Evolutionary conservation across 2,113 vertebrate genomes (phyloP), one percentile per base, ranked within the genome.

Genomic region (Sardina pilchardus): DNA sequence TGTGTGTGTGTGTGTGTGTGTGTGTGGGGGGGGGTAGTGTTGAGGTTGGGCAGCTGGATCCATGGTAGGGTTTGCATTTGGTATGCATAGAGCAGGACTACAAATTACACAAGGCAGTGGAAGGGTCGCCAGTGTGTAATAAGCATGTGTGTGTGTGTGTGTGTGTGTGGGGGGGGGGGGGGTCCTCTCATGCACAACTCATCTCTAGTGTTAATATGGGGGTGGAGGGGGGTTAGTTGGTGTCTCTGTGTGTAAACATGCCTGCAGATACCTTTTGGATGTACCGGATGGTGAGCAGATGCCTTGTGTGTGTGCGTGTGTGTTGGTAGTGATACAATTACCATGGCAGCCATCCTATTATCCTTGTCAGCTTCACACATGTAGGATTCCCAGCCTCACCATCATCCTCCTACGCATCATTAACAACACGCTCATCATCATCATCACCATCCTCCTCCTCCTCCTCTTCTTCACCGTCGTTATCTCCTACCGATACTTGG

Each of bases 81-180:
- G 34, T 84, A 81, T 86, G 84, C 78, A 86, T 88, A 42, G 84
- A 39, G 47, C 17, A 21, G 50, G 82, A 24, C 30, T 39, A 48
- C 16, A 63, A 81, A 82, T 26, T 30, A 81, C 59, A 48, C 24
- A 24, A 81, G 47, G 42, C 56, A 36, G 85, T 85, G 81, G 53
- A 2, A n/a, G n/a, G 39, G 53, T 45, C 67, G 12, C 9, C 44
- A 17, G 50, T n/a, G 30, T 9, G 7, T 43, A 83, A 78, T 16
- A 83, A 48, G 24, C 1, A 83, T 17, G 36, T 16, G 10, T 4
- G n/a, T n/a, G n/a, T n/a, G n/a, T n/a, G n/a, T n/a, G n/a, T n/a
- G n/a, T n/a, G n/a, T n/a, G n/a, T n/a, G n/a, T n/a, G n/a, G n/a
- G n/a, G n/a, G n/a, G n/a, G n/a, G n/a, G n/a, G n/a, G 36, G 56